Conservation (phyloP, 2,888 invertebrate genomes). For the Imbricaverruca yamaguchii region DNA sequence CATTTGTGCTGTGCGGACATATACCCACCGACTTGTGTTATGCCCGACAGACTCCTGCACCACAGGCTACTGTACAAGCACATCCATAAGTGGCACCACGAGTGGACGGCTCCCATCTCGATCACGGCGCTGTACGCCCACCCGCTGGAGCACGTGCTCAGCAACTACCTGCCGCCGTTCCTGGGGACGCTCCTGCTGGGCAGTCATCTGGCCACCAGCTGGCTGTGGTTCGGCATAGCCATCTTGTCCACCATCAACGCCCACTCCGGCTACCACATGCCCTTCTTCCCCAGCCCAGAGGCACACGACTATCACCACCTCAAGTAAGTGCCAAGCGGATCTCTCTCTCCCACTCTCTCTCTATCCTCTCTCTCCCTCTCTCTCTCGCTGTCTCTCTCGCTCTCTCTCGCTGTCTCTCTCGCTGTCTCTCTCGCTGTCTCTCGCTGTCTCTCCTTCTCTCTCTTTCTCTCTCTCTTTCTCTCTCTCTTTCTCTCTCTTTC, state of each 20-base stretch:
- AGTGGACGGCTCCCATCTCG: conserved; percentile 82
- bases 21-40: too few species aligned
- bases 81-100: conserved; percentile 78
- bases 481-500: too few species aligned
- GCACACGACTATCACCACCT: conserved; percentile 82
- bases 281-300: conserved; percentile 75
- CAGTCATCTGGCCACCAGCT: conserved; percentile 65
- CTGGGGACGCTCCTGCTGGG: conserved; percentile 54
- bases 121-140: conserved; percentile 72
- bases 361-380: too few species aligned
- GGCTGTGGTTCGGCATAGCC: conserved; percentile 72
- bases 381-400: too few species aligned
- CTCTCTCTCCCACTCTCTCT: too few species aligned
- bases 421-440: too few species aligned
- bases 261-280: conserved; percentile 78
- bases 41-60: conserved; percentile 57
- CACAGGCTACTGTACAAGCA: conserved; percentile 64
- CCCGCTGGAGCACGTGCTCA: conserved; percentile 64
- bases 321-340: conserved; percentile 51
- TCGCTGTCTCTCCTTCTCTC: too few species aligned
- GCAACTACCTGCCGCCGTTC: conserved; percentile 67
- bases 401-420: too few species aligned
- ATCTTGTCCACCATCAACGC: conserved; percentile 68
- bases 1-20: too few species aligned
- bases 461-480: too few species aligned